Percentiles rank a stretch among this genome's conserved stretches.
phyloP scores from a whole-genome alignment of 1,140 invertebrate species.

The Chironomus tepperi region DNA sequence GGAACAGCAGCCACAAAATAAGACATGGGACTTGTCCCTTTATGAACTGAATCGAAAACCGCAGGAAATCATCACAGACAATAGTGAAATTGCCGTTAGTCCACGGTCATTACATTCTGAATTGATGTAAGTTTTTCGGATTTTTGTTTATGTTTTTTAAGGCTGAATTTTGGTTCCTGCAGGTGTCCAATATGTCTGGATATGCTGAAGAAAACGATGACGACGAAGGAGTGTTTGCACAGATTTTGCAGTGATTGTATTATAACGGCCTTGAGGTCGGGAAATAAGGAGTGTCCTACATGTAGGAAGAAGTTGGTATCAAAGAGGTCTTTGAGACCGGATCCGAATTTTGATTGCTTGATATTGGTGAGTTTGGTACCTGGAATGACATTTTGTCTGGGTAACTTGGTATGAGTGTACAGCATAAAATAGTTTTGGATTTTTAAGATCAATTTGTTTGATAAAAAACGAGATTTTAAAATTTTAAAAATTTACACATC shows the following conservation, averaged over 20 bases:
- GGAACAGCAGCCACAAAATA: slow-evolving; percentile 60
- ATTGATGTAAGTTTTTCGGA: slow-evolving; percentile 55
- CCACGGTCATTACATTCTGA: slow-evolving; percentile 93
- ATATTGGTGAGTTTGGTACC: slow-evolving; percentile 58
- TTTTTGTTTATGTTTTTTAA: neutral
- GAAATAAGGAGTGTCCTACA: slow-evolving; percentile 99
- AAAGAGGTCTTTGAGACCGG: slow-evolving; percentile 89
- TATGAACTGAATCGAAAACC: slow-evolving; percentile 93
- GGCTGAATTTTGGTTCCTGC: neutral
- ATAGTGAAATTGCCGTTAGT: slow-evolving; percentile 93
- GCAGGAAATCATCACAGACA: slow-evolving; percentile 74
- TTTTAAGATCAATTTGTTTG: too few species aligned
- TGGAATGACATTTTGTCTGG: too few species aligned
- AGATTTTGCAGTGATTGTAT: slow-evolving; percentile 98
- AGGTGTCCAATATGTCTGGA: slow-evolving; percentile 96
- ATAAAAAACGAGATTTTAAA: too few species aligned
- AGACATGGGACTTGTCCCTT: slow-evolving; percentile 94
- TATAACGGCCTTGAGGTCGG: slow-evolving; percentile 91
- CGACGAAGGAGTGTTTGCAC: slow-evolving; percentile 98
- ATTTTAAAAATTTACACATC: too few species aligned
- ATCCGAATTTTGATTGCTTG: slow-evolving; percentile 96
- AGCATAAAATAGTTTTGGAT: too few species aligned
- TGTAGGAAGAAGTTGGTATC: slow-evolving; percentile 98
- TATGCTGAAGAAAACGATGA: slow-evolving; percentile 99
- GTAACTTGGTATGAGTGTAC: neutral